Conservation (phyloP, 2,888 invertebrate species). For the Glomeris marginata region DNA sequence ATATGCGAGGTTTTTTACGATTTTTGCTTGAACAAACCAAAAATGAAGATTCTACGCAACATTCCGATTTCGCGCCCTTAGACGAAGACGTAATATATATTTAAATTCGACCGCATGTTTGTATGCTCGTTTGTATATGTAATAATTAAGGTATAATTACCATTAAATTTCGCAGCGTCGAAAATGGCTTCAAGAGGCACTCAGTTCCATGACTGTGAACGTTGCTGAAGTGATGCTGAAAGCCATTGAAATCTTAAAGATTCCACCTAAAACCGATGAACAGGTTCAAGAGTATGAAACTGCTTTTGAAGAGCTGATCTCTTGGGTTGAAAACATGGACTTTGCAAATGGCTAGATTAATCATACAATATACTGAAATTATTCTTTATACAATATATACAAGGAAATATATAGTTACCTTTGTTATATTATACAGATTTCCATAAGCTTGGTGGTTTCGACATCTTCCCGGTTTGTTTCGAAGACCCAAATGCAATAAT, state of each 20-base stretch:
- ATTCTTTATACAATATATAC: too few species aligned
- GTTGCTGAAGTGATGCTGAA: conserved; percentile 48
- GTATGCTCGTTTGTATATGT: background rate
- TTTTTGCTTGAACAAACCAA: conserved; percentile 54
- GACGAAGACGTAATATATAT: conserved; percentile 43
- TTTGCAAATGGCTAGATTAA: conserved; percentile 62
- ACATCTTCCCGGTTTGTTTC: conserved; percentile 51
- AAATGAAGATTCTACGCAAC: conserved; percentile 40
- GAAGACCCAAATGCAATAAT: conserved; percentile 45
- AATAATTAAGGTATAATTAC: background rate
- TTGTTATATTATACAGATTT: conserved; percentile 43
- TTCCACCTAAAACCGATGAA: conserved; percentile 36
- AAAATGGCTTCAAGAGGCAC: conserved; percentile 52
- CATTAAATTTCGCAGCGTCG: conserved; percentile 40
- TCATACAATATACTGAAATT: too few species aligned
- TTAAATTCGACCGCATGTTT: background rate
- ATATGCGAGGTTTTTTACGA: conserved; percentile 45
- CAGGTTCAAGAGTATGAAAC: conserved; percentile 41
- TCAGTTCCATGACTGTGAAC: conserved; percentile 53
- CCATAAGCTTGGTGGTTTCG: conserved; percentile 66
- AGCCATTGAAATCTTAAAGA: conserved; percentile 42
- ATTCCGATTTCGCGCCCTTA: conserved; percentile 39
- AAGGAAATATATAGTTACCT: background rate
- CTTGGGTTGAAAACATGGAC: conserved; percentile 59
- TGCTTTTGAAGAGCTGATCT: conserved; percentile 52